phyloP scores from a whole-genome alignment of 2,888 invertebrate genomes.

The Heliconius hortense region DNA sequence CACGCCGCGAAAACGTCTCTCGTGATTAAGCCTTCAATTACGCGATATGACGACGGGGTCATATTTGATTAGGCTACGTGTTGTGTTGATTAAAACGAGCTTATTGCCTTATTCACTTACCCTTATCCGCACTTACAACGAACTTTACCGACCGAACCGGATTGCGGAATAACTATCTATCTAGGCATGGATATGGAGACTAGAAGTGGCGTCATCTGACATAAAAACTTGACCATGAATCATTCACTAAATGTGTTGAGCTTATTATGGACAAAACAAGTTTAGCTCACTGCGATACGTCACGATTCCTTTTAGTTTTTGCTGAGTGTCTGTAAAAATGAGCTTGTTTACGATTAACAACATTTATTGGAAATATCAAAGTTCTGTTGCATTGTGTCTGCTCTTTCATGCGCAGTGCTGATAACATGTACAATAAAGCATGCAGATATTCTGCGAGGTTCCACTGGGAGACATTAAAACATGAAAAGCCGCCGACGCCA shows the following conservation, averaged over 20 bases:
- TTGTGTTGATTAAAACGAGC: slow-evolving; percentile 80
- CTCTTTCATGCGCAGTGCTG: slow-evolving; percentile 27
- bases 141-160: slow-evolving; percentile 53
- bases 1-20: slow-evolving; percentile 65
- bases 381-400: slow-evolving; percentile 11
- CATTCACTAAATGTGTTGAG: slow-evolving; percentile 49
- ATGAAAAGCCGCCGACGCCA: slow-evolving; percentile 41
- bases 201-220: slow-evolving; percentile 56
- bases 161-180: slow-evolving; percentile 52
- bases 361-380: slow-evolving; percentile 5
- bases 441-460: slow-evolving; percentile 43
- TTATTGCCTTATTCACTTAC: slow-evolving; percentile 78
- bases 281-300: slow-evolving; percentile 33
- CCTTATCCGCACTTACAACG: slow-evolving; percentile 55
- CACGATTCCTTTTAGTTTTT: slow-evolving; percentile 33
- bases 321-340: background rate
- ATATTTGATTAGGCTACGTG: slow-evolving; percentile 80
- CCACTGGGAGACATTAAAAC: slow-evolving; percentile 46
- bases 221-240: slow-evolving; percentile 63
- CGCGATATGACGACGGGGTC: slow-evolving; percentile 77
- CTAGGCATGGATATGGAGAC: slow-evolving; percentile 44
- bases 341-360: background rate
- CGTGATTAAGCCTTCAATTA: slow-evolving; percentile 80
- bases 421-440: slow-evolving; percentile 45
- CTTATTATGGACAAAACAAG: slow-evolving; percentile 37